Evolutionary conservation across 2,888 invertebrate genomes (phyloP), one percentile per base, ranked within the genome.

Genomic region (Hirtodrosophila alboralis): DNA sequence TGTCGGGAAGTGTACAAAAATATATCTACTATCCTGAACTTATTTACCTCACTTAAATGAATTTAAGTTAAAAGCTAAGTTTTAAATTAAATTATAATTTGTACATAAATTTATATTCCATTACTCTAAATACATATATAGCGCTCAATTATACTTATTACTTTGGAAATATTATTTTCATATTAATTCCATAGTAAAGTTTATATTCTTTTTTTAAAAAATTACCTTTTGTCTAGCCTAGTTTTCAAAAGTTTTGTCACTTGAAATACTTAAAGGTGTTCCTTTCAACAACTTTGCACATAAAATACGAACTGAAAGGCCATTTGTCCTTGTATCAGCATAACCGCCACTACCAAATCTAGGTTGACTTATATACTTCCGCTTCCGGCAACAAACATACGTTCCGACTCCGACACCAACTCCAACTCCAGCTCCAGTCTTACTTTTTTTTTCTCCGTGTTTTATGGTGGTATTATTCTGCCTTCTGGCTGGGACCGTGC

Each of bases 341-440:
- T 61, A 59, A 66, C 63, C 45, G 62, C 67, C 60, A 65, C 71
- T 68, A 70, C 71, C 68, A 81, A 78, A 87, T 87, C 87, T 87
- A 72, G 86, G 81, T 86, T 86, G 84, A 86, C 84, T 85, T 87
- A 87, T 87, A 81, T 87, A 87, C 87, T 87, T 86, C 87, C 87
- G 85, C 75, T 86, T 84, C 80, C 83, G 84, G 67, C 84, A 56
- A 56, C 64, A 27, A 78, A 75, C 84, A 86, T 86, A 86, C 81
- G 77, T 66, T 84, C 34, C 72, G 48, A 58, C 66, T 80, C 61
- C 12, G 10, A 18, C 18, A 18, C 37, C 10, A 9, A 9, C 33
- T 34, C 3, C 34, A 13, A 12, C 26, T 45, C 28, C 34, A 43
- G 34, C 51, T 66, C 27, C 26, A 38, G 41, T 16, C 45, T 9